phyloP scores from a whole-genome alignment of 1,140 invertebrate species.

The Colletes gigas region DNA sequence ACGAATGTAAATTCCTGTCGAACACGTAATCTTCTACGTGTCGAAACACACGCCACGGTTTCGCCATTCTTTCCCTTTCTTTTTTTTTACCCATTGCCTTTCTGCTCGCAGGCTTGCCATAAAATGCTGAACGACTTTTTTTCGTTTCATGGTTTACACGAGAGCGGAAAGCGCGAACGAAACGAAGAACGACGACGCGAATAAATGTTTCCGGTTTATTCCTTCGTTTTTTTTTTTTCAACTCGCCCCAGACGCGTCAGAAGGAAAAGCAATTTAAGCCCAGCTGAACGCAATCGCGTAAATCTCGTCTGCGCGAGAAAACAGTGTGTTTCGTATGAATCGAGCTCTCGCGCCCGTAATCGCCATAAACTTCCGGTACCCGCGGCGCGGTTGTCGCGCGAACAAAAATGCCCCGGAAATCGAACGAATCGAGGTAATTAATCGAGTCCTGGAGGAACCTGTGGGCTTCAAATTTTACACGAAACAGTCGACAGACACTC shows the following conservation, averaged over 20 bases:
- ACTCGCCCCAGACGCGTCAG: not conserved
- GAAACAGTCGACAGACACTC: conserved; percentile 14
- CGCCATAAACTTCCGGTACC: too few species aligned
- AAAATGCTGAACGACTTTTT: not conserved
- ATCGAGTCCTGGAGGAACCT: not conserved
- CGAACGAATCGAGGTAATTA: not conserved
- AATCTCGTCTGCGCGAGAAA: not conserved
- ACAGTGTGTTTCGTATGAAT: not conserved
- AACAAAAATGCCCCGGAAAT: too few species aligned
- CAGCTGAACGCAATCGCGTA: not conserved
- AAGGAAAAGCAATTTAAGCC: conserved; percentile 14
- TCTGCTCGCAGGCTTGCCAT: not conserved
- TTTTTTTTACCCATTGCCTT: not conserved
- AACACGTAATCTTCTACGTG: not conserved
- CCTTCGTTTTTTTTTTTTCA: not conserved
- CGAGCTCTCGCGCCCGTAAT: not conserved
- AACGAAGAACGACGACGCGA: not conserved
- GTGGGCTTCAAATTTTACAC: too few species aligned
- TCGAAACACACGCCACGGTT: conserved; percentile 8
- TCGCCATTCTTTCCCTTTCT: not conserved
- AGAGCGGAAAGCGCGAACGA: not conserved
- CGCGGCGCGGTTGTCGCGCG: too few species aligned
- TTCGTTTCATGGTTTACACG: not conserved
- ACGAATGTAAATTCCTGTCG: conserved; percentile 1
- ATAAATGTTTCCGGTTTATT: conserved; percentile 2